Evolutionary conservation across 2,113 vertebrate species (phyloP).

Genomic region (Loxodonta africana): DNA sequence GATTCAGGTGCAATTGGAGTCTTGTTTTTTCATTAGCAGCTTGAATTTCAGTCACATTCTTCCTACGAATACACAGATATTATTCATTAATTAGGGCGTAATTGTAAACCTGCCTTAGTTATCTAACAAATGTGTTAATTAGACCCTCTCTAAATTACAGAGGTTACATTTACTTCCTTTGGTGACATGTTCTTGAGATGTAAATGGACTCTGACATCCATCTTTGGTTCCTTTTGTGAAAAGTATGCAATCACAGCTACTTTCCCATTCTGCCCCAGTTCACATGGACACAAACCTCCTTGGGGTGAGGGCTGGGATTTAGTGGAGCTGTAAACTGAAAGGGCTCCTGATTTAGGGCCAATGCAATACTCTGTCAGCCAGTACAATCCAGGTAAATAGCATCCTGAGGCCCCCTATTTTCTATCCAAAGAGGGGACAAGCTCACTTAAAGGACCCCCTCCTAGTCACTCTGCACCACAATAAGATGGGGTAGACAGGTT

Average conservation of each 20-base stretch:
- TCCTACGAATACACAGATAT: conserved; percentile 63
- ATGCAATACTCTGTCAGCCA: not conserved
- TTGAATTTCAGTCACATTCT: conserved; percentile 63
- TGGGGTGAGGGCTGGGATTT: not conserved
- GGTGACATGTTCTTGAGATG: conserved; percentile 77
- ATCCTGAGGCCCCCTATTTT: not conserved
- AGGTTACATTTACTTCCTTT: conserved; percentile 84
- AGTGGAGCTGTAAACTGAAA: not conserved
- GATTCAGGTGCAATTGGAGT: conserved; percentile 9
- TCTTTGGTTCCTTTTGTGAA: conserved; percentile 75
- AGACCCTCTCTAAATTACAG: conserved; percentile 83
- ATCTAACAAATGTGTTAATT: conserved; percentile 83
- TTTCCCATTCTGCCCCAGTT: not conserved
- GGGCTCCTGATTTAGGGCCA: not conserved
- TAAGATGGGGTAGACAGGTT: not conserved
- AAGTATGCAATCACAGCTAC: conserved; percentile 42
- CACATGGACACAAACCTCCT: not conserved
- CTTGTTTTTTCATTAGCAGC: conserved; percentile 53
- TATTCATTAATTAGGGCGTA: conserved; percentile 78
- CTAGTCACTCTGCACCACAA: not conserved
- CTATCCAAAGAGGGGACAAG: not conserved
- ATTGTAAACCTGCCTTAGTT: conserved; percentile 75
- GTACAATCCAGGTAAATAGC: not conserved
- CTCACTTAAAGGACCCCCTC: not conserved
- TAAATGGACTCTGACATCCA: conserved; percentile 73